Conservation (phyloP, 2,113 vertebrate genomes). For the Ctenodactylus gundi region DNA sequence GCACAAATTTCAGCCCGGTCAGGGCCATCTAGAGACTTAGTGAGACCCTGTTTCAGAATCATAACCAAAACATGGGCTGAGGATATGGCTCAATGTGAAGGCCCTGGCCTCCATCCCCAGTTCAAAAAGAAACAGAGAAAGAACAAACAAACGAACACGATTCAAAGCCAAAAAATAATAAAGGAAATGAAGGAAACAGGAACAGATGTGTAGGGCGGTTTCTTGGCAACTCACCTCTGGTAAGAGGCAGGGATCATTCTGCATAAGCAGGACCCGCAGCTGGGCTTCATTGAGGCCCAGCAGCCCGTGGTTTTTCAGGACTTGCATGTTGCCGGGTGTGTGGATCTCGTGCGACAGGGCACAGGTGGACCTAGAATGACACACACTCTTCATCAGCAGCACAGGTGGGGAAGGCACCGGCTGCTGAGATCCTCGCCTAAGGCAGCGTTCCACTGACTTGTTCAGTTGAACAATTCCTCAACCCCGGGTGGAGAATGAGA, state of each 20-base stretch:
- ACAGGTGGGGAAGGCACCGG: neutral
- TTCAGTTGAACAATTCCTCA: neutral
- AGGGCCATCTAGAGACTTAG: no score
- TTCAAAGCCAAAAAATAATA: neutral
- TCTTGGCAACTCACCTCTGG: conserved; percentile 83
- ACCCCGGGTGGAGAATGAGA: neutral
- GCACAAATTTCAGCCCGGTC: no score
- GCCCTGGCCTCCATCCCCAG: no score
- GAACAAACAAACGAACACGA: neutral
- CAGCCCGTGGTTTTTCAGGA: conserved; percentile 80
- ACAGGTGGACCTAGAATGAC: conserved; percentile 79
- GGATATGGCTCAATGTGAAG: no score
- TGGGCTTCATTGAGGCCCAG: conserved; percentile 83
- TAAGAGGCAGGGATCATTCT: conserved; percentile 84
- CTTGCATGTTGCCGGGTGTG: conserved; percentile 76
- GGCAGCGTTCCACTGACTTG: neutral
- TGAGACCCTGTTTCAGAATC: no score
- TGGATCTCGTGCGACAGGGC: conserved; percentile 81
- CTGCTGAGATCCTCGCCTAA: neutral
- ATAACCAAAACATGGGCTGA: no score
- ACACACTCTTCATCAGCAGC: neutral
- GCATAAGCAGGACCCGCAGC: conserved; percentile 84
- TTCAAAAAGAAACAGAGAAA: no score
- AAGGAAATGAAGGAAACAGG: neutral
- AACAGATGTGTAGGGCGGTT: neutral